phyloP scores from a whole-genome alignment of 2,888 invertebrate genomes.

The Sphinx pinastri region DNA sequence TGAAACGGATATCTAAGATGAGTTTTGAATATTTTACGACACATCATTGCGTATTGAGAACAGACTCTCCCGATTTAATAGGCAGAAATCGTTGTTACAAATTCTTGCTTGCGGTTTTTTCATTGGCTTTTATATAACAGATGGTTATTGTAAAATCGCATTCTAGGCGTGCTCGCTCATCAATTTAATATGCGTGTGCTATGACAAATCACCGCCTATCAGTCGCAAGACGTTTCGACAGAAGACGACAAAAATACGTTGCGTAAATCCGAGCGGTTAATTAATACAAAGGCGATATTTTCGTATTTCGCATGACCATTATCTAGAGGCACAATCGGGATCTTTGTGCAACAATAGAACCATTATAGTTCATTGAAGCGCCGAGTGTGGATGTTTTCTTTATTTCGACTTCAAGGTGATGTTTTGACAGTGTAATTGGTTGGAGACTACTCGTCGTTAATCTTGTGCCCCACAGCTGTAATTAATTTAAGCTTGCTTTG shows the following conservation, averaged over 20 bases:
- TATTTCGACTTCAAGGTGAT: conserved; percentile 72
- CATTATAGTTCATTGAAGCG: conserved; percentile 65
- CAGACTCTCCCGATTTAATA: background rate
- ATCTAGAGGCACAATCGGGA: conserved; percentile 62
- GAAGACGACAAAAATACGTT: conserved; percentile 45
- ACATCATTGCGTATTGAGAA: conserved; percentile 6
- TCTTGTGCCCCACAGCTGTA: conserved; percentile 55
- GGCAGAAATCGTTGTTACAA: conserved; percentile 35
- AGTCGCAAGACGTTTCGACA: conserved; percentile 42
- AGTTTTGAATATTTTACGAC: conserved; percentile 24
- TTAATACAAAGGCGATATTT: conserved; percentile 71
- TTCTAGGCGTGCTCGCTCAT: conserved; percentile 46
- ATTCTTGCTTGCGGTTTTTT: conserved; percentile 36
- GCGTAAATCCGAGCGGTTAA: conserved; percentile 49
- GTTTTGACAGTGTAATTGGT: conserved; percentile 77
- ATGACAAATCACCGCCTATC: conserved; percentile 51
- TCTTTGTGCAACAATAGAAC: conserved; percentile 69
- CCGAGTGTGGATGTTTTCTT: conserved; percentile 66
- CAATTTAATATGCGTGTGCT: conserved; percentile 54
- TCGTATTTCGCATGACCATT: conserved; percentile 69
- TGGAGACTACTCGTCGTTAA: conserved; percentile 59
- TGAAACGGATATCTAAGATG: conserved; percentile 18
- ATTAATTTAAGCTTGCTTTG: conserved; percentile 58
- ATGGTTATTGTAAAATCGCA: conserved; percentile 48
- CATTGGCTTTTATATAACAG: conserved; percentile 45